A percentile compares a stretch with the other conserved stretches of the same genome.
Evolutionary conservation across 2,797 vertebrate species (phyloP).

Genomic region (Acipenser oxyrinchus): DNA sequence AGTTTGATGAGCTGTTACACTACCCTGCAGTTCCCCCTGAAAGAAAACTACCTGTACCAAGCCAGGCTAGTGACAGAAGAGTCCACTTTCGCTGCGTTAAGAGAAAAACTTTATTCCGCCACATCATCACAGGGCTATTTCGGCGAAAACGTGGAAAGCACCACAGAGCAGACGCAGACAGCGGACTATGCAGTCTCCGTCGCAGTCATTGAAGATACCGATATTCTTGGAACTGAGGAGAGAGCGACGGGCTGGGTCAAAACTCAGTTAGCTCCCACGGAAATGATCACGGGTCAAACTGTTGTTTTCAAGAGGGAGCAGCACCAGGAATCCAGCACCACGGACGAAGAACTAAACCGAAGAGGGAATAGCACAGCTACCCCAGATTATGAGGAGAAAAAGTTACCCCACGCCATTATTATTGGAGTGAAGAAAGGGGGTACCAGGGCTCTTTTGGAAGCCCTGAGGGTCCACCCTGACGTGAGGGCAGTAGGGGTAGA

Average conservation of each 20-base stretch:
- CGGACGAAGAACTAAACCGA: conserved; percentile 70
- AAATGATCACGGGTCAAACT: conserved; percentile 49
- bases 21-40: conserved; percentile 76
- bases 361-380: conserved; percentile 57
- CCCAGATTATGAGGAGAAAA: conserved; percentile 87
- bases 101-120: conserved; percentile 68
- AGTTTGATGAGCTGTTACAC: conserved; percentile 88
- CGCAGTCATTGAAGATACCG: conserved; percentile 14
- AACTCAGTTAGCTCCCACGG: conserved; percentile 58
- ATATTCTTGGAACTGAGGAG: conserved; percentile 44
- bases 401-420: conserved; percentile 91
- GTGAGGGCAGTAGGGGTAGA: conserved; percentile 92
- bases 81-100: conserved; percentile 67
- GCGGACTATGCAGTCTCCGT: conserved; percentile 23
- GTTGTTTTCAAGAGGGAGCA: conserved; percentile 53
- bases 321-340: conserved; percentile 72
- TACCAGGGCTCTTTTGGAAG: conserved; percentile 87
- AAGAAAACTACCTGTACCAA: conserved; percentile 65
- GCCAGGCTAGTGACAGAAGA: conserved; percentile 61
- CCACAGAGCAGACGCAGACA: conserved; percentile 32
- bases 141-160: conserved; percentile 36
- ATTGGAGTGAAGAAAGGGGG: conserved; percentile 97
- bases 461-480: conserved; percentile 88
- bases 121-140: conserved; percentile 37
- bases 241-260: conserved; percentile 59